A percentile compares a stretch with the other conserved stretches of the same genome.
Evolutionary conservation across 2,888 invertebrate genomes (phyloP).

Genomic region (Augochlorella aurata): DNA sequence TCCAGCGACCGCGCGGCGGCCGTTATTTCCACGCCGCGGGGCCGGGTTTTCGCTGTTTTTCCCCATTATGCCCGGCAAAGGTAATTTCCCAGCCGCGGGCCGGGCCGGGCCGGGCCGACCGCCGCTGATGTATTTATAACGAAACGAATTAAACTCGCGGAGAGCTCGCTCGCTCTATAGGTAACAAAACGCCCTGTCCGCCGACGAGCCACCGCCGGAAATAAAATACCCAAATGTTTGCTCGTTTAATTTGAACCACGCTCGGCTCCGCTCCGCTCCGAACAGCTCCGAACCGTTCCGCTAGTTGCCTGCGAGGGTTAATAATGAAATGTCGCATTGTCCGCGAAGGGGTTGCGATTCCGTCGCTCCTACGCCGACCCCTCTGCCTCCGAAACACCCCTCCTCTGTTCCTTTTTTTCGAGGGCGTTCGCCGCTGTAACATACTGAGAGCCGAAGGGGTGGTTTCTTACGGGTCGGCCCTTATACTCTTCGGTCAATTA

Average conservation of each 20-base stretch:
- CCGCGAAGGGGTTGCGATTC: slow-evolving; percentile 65
- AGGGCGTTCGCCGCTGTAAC: background rate
- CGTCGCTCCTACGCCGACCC: background rate
- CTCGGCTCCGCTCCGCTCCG: slow-evolving; percentile 31
- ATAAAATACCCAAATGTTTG: slow-evolving; percentile 72
- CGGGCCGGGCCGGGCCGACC: slow-evolving; percentile 19
- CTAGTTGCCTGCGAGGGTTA: slow-evolving; percentile 56
- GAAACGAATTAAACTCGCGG: slow-evolving; percentile 68
- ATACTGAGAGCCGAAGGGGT: background rate
- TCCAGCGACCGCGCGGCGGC: slow-evolving; percentile 1
- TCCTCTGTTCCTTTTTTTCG: slow-evolving; percentile 12
- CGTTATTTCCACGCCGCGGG: slow-evolving; percentile 41
- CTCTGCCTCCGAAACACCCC: background rate
- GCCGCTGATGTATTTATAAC: slow-evolving; percentile 66
- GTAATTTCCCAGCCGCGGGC: slow-evolving; percentile 56
- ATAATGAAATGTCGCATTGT: slow-evolving; percentile 77
- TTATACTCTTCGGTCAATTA: slow-evolving; percentile 1
- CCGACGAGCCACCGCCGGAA: slow-evolving; percentile 53
- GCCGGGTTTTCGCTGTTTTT: slow-evolving; percentile 54
- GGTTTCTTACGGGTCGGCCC: background rate
- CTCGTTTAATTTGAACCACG: slow-evolving; percentile 64
- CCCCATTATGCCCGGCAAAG: slow-evolving; percentile 50
- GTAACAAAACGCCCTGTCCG: slow-evolving; percentile 62
- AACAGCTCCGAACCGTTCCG: slow-evolving; percentile 32
- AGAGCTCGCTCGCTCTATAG: slow-evolving; percentile 53